Evolutionary conservation across 2,797 vertebrate genomes (phyloP).

Genomic region (Chiloscyllium punctatum): DNA sequence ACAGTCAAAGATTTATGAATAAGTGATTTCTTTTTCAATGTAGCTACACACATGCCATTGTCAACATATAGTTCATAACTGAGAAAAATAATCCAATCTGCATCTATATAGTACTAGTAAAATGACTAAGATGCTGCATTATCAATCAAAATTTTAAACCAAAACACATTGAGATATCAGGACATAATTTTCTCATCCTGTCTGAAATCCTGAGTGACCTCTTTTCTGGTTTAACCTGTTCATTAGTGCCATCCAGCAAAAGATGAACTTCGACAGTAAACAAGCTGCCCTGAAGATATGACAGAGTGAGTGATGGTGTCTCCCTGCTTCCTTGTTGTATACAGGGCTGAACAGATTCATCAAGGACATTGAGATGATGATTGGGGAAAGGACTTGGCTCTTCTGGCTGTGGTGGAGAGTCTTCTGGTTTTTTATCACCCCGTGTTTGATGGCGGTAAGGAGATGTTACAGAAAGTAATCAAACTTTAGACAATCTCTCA

Average conservation of each 20-base stretch:
- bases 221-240: not conserved
- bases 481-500: not conserved
- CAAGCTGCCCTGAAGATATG: not conserved
- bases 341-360: conserved; percentile 83
- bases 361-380: conserved; percentile 93
- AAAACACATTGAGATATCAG: no score
- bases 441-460: conserved; percentile 61
- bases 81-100: not conserved
- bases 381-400: conserved; percentile 67
- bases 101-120: not conserved
- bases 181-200: not conserved
- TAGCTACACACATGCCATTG: not conserved
- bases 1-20: not conserved
- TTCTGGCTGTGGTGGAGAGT: conserved; percentile 93
- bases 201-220: not conserved
- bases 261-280: not conserved
- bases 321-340: conserved; percentile 31
- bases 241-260: no score
- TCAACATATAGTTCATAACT: no score
- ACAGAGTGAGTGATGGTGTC: not conserved
- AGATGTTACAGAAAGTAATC: conserved; percentile 5
- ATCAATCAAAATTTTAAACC: not conserved
- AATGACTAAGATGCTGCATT: not conserved
- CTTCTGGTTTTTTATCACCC: conserved; percentile 82
- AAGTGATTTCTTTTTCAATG: not conserved